phyloP scores from a whole-genome alignment of 2,888 invertebrate genomes.

The Leptinotarsa rubiginosa region DNA sequence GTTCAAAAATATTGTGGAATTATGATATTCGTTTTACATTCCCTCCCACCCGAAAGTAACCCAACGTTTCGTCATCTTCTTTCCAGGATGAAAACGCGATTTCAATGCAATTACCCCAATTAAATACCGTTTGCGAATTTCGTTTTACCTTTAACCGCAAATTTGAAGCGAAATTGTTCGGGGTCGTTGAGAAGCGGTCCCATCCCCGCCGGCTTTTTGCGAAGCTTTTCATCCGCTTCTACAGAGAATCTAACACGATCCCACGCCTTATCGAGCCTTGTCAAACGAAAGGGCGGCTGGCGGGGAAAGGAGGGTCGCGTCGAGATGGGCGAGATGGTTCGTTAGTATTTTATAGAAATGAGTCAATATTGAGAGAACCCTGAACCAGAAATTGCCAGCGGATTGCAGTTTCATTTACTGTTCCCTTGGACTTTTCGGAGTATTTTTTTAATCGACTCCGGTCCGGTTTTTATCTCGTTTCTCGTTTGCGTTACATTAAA shows the following conservation, averaged over 20 bases:
- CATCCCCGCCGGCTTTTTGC: slow-evolving; percentile 14
- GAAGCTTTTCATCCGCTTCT: slow-evolving; percentile 14
- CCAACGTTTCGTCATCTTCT: background rate
- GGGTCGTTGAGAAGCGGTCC: slow-evolving; percentile 4
- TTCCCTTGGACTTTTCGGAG: background rate
- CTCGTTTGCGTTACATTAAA: too few species aligned
- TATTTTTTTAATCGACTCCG: too few species aligned
- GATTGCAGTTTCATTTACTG: background rate
- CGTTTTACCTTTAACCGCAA: slow-evolving; percentile 16
- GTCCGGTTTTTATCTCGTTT: too few species aligned
- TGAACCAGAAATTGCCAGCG: background rate
- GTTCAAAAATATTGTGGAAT: background rate
- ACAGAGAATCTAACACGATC: slow-evolving; percentile 16
- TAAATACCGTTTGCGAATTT: slow-evolving; percentile 16
- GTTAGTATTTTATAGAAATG: background rate
- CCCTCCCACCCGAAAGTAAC: background rate
- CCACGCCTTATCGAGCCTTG: slow-evolving; percentile 19
- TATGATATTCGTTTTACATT: background rate
- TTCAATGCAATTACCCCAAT: slow-evolving; percentile 10
- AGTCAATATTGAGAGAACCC: background rate
- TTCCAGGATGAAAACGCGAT: slow-evolving; percentile 2
- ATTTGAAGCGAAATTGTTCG: slow-evolving; percentile 14
- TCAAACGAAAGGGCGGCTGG: slow-evolving; percentile 12
- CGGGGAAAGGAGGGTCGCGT: background rate
- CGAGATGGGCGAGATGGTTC: background rate